Evolutionary conservation across 64 coral and sea anemone genomes (phyloP).

Genomic region (Platygyra sinensis): DNA sequence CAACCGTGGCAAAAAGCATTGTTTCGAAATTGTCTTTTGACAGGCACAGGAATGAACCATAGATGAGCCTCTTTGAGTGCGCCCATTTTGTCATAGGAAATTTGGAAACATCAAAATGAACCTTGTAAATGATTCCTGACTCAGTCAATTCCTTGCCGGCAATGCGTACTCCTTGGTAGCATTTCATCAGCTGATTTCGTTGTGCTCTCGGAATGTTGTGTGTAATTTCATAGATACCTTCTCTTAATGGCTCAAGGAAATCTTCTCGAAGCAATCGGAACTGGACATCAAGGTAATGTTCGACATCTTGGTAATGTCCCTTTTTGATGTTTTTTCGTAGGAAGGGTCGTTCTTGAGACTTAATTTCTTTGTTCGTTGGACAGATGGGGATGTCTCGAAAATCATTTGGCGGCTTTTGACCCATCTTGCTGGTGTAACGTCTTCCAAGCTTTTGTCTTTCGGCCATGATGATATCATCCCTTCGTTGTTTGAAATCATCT

Average conservation of each 20-base stretch:
- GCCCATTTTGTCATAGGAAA: constrained; percentile 47
- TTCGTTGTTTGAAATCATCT: constrained; percentile 10
- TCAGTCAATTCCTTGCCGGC: constrained; percentile 43
- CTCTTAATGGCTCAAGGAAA: constrained; percentile 68
- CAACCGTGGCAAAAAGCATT: constrained; percentile 73
- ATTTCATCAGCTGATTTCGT: constrained; percentile 67
- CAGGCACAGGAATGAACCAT: constrained; percentile 77
- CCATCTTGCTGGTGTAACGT: background rate
- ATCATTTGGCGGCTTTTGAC: constrained; percentile 62
- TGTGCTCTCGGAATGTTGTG: constrained; percentile 9
- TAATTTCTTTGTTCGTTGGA: constrained; percentile 60
- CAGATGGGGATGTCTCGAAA: constrained; percentile 69
- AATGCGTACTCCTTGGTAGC: constrained; percentile 45
- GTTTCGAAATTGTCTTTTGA: constrained; percentile 69
- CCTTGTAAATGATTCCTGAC: constrained; percentile 51
- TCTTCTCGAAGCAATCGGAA: constrained; percentile 72
- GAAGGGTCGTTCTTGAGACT: constrained; percentile 48
- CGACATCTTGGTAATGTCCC: constrained; percentile 44
- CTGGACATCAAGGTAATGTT: constrained; percentile 80
- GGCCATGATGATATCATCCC: constrained; percentile 62
- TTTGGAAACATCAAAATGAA: constrained; percentile 54
- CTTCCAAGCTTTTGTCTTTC: constrained; percentile 52
- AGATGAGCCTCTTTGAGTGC: constrained; percentile 23
- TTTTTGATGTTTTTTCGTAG: constrained; percentile 65
- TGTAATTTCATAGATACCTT: constrained; percentile 67